Base-by-base conservation (phyloP, 2,797 vertebrate genomes). In the Acanthurus leucopareius region DNA sequence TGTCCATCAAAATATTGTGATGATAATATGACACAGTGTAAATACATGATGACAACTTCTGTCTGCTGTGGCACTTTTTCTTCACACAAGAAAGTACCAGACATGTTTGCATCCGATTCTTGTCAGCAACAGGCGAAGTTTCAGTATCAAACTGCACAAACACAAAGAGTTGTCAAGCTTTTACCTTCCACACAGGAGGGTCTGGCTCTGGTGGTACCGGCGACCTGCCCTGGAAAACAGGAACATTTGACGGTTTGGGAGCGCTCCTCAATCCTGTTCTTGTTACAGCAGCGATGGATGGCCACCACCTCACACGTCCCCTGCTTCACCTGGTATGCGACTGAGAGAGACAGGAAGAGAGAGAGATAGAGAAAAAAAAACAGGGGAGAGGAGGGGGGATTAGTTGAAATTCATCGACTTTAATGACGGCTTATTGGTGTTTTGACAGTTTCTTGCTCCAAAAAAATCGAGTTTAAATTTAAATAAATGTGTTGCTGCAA, bases 101-200 rank as follows among this genome's bases (percentile, higher is more conserved):
- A 5, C 28, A 7, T 15, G 10, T 10, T 15, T 10, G 8, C 19
- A 45, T 4, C 8, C 1, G 35, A 48, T 65, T 8, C 4, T 15
- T 32, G 32, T 1, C 10, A 51, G 15, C 53, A 64, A 56, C 11
- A 5, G 25, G 25, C 25, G 25, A 25, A 2, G 3, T 25, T 3
- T 25, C 25, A 25, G 25, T 25, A 25, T 25, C 25, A 25, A 25
- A 25, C 25, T 10, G 57, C 13, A 45, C 48, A 60, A 4, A 48
- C 16, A 59, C 16, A 51, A 5, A 10, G 1, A 32, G 14, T 5
- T 49, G 25, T 16, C 5, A 17, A 11, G n/a, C 4, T 40, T 74
- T 95, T 97, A 99, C 97, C 97, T 97, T 99, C 98, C 67, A 99
- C 98, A 0, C 98, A 99, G 3, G 98, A 99, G 62, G 98, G 98